These are phyloP conservation scores for Centropus bengalensis DNA, from an alignment of 2,113 vertebrate genomes.

Conservation along the genomic window DNA sequence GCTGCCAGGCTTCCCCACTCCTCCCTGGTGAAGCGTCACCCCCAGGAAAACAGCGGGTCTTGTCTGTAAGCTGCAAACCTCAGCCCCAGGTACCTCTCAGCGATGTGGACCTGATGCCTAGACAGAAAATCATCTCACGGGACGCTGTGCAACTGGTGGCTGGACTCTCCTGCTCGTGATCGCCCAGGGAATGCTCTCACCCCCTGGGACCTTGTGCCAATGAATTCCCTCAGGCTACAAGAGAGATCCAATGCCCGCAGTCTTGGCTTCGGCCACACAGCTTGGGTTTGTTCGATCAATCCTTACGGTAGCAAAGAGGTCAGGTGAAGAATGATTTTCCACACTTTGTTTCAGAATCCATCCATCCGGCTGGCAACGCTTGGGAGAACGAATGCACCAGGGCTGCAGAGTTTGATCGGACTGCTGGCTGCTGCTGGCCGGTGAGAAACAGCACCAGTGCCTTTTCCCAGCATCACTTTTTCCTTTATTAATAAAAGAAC, in stretches of 20 bases:
- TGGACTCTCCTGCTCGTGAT: neutral
- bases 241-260: neutral
- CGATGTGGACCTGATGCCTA: neutral
- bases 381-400: neutral
- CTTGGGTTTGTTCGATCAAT: rapidly evolving
- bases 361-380: neutral
- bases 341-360: neutral
- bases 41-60: neutral
- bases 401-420: neutral
- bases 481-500: neutral
- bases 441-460: neutral
- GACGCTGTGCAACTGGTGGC: neutral
- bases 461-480: neutral
- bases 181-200: rapidly evolving
- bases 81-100: neutral
- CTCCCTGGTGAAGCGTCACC: neutral
- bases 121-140: neutral
- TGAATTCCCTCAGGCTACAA: neutral
- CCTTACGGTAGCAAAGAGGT: neutral
- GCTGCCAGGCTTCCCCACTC: neutral
- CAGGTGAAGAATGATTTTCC: neutral
- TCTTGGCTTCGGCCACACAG: neutral
- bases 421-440: neutral
- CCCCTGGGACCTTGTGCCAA: neutral
- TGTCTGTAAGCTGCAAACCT: neutral